phyloP scores from a whole-genome alignment of 37 sponge, comb jelly and placozoan genomes.

The Geodia barretti region DNA sequence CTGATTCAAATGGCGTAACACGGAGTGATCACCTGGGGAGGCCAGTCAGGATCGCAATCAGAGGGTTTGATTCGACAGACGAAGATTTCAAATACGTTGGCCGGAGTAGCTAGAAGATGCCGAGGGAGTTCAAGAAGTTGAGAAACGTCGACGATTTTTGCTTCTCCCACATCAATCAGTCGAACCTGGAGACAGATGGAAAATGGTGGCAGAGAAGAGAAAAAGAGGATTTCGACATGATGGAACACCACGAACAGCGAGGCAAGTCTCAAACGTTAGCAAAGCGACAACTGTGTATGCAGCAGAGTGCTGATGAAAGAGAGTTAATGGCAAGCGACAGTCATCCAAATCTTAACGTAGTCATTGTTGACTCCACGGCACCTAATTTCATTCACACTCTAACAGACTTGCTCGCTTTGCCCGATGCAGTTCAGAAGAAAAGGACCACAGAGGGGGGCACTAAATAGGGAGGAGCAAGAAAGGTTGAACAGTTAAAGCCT shows the following conservation, averaged over 20 bases:
- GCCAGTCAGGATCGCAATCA: constrained; percentile 76
- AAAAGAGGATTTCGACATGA: too few relatives aligned
- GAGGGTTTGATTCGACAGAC: constrained; percentile 61
- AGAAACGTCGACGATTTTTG: constrained; percentile 61
- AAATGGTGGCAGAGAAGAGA: background rate
- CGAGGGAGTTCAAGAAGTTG: constrained; percentile 65
- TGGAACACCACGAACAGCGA: too few relatives aligned
- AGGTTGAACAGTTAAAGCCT: background rate
- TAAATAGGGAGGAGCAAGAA: background rate
- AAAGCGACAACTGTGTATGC: too few relatives aligned
- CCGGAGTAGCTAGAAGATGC: constrained; percentile 27
- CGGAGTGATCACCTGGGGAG: constrained; percentile 30
- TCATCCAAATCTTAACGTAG: too few relatives aligned
- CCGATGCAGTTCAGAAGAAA: too few relatives aligned
- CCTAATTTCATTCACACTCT: too few relatives aligned
- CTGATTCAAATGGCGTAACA: background rate
- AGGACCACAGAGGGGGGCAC: background rate
- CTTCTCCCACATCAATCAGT: constrained; percentile 62
- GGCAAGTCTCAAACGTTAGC: too few relatives aligned
- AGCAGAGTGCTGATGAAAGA: too few relatives aligned
- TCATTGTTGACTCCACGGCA: too few relatives aligned
- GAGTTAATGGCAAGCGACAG: too few relatives aligned
- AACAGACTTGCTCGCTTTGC: too few relatives aligned
- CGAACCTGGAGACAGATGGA: constrained; percentile 43
- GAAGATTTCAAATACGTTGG: constrained; percentile 67